Base-by-base conservation (phyloP, 1,140 invertebrate genomes). In the Manduca sexta region DNA sequence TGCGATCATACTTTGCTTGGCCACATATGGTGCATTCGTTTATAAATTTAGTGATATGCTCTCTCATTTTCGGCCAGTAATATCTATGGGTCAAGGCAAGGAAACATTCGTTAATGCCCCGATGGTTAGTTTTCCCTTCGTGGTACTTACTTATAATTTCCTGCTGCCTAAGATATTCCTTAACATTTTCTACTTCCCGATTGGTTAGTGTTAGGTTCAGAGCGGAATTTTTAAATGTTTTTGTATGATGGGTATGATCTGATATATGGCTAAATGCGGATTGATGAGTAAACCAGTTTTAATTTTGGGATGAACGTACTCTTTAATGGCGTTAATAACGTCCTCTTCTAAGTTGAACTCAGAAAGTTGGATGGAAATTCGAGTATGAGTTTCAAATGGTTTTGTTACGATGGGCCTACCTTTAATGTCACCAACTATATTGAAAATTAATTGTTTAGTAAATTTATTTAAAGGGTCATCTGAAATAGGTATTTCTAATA, bases 41-140 rank as follows among this genome's bases (percentile, higher is more conserved):
- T 26, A 43, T 43, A 43, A 30, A 43, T 13, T 43, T 30, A 14
- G 41, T 43, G 12, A 43, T 43, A 5, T 43, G 21, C 10, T 43
- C 41, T 26, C 21, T 41, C 33, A 34, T 34, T 11, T 34, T 56
- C 5, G 53, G 53, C 53, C 53, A 56, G 14, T 29, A 56, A 21
- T 51, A 51, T 1, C 14, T 15, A 0, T 13, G n/a, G 5, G 50
- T 43, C 29, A 58, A 29, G 0, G 51, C 31, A 26, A 49, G 11
- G 29, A 42, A 47, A 35, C 42, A 49, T 50, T 53, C 56, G 10
- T 35, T 47, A n/a, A 49, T 58, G 13, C 56, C 51, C 7, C 56
- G 42, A 18, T 58, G 56, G 15, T 58, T 58, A 0, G 56, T 58
- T 45, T 58, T 58, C 29, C 56, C 56, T 11, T 58, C 56, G 35